phyloP scores from a whole-genome alignment of 2,888 invertebrate species.

The Dicyrtomina minuta region DNA sequence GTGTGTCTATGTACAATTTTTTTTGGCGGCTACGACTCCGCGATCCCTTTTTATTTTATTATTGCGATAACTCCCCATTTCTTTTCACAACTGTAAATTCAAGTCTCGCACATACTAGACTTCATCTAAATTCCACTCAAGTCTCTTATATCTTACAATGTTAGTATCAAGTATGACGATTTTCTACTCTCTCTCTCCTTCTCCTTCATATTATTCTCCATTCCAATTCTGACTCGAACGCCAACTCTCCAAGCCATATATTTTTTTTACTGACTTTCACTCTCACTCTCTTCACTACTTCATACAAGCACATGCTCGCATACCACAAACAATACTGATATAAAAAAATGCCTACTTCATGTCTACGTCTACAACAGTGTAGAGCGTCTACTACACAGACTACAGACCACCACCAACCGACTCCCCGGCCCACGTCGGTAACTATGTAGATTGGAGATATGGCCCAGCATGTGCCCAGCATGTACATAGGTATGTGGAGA shows the following conservation, averaged over 20 bases:
- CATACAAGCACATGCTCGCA: neutral
- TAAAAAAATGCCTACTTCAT: too few species aligned
- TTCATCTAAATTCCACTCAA: slow-evolving; percentile 35
- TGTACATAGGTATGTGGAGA: too few species aligned
- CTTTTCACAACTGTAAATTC: slow-evolving; percentile 35
- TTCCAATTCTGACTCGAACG: neutral
- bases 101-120: slow-evolving; percentile 13
- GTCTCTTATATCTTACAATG: slow-evolving; percentile 18
- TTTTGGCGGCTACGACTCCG: neutral
- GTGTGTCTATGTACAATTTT: too few species aligned
- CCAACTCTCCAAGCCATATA: neutral
- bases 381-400: too few species aligned
- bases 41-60: slow-evolving; percentile 36
- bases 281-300: slow-evolving; percentile 4
- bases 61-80: slow-evolving; percentile 35
- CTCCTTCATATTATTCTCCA: too few species aligned
- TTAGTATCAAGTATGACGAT: slow-evolving; percentile 14
- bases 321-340: neutral
- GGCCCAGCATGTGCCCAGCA: too few species aligned
- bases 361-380: too few species aligned
- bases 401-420: too few species aligned
- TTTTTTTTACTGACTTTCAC: neutral
- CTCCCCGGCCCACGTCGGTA: too few species aligned
- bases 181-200: neutral
- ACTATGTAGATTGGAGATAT: too few species aligned